Evolutionary conservation across 2,797 vertebrate genomes (phyloP), one percentile per base, ranked within the genome.

Genomic region (Manis javanica): DNA sequence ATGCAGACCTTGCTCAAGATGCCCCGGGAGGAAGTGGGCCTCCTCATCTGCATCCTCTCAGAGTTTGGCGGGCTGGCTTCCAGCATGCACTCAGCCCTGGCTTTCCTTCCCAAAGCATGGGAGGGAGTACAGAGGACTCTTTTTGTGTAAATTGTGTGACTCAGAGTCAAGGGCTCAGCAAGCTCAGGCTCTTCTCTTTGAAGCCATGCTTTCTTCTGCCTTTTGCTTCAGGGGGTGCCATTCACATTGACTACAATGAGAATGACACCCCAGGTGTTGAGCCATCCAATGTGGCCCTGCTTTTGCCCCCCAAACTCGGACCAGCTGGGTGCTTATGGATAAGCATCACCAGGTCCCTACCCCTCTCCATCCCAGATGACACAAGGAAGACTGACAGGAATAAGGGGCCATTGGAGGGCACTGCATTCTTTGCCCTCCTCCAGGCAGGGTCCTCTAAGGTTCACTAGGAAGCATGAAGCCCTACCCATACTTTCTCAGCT

Each of bases 1-100:
- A 91, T 95, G 95, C 29, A 95, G 31, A 51, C 59, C 94, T 98
- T 97, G 96, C 94, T 93, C 91, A 97, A 90, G 95, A 91, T 64
- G 69, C 69, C 69, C 66, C 89, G 74, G 74, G 77, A 94, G 34
- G 34, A 92, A 79, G 59, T 34, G 29, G n/a, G 74, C 55, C 46
- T 92, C 81, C 26, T 74, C 78, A 8, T 24, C 69, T 74, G 85
- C 34, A 59, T 77, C 24, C 46, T 89, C 74, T 82, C 2, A 4
- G 86, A 87, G 63, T 34, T 69, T 64, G 84, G 84, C 2, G 2
- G 59, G 64, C 90, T 93, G 90, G 81, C 68, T 90, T 39, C 26
- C 37, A 78, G 66, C 71, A 51, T 49, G 2, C 49, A 57, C 49
- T 91, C 23, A 79, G 71, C 81, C 57, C 53, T 69, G 95, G n/a